Conservation (phyloP, 2,888 invertebrate species). For the Sphaerophoria rueppellii region DNA sequence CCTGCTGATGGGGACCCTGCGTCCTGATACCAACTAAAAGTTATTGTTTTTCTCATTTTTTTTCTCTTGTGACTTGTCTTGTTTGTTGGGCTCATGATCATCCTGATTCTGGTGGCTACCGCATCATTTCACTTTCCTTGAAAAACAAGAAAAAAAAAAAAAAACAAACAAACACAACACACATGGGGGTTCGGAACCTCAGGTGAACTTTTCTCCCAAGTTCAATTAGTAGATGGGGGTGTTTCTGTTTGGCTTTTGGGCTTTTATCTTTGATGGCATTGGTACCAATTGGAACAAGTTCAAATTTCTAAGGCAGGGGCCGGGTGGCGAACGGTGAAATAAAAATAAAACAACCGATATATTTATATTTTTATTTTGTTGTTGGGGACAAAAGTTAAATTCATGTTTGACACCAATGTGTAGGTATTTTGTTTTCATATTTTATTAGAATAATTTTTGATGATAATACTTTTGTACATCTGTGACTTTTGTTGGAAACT, state of each 20-base stretch:
- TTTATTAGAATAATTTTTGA: constrained; percentile 57
- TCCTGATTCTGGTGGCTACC: constrained; percentile 51
- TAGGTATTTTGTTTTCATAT: constrained; percentile 45
- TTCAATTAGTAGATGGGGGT: constrained; percentile 41
- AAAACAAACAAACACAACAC: constrained; percentile 3
- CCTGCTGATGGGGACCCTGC: background rate
- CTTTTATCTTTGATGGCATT: constrained; percentile 3
- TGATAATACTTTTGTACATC: constrained; percentile 60
- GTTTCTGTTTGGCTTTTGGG: constrained; percentile 45
- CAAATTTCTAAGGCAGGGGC: constrained; percentile 12
- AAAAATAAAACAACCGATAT: constrained; percentile 27
- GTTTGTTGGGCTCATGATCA: constrained; percentile 52
- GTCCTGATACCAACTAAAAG: background rate
- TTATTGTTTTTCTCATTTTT: constrained; percentile 48
- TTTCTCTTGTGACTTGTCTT: background rate
- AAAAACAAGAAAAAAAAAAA: background rate
- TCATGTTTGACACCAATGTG: constrained; percentile 46
- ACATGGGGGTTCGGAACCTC: constrained; percentile 52
- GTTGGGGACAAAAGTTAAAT: constrained; percentile 47
- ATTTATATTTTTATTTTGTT: background rate
- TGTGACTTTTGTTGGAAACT: constrained; percentile 39
- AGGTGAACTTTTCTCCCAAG: constrained; percentile 70
- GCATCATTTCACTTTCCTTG: background rate
- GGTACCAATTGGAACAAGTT: background rate
- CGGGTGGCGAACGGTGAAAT: constrained; percentile 2